A percentile compares a stretch with the other conserved stretches of the same genome.
These are phyloP conservation scores for Thymelicus acteon DNA, from an alignment of 2,888 invertebrate species.

Conservation along the genomic window DNA sequence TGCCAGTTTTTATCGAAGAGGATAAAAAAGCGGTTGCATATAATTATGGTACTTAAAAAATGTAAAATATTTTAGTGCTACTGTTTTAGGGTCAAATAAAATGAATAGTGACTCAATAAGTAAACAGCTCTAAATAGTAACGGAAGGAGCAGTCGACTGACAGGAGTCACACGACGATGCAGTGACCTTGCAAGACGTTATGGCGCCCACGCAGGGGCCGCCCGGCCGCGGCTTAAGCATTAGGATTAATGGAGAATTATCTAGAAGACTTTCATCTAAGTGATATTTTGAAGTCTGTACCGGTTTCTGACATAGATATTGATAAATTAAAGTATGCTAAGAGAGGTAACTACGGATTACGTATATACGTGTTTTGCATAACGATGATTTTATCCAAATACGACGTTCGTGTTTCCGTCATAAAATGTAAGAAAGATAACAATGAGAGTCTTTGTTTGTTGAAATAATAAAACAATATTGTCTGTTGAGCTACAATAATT, in stretches of 20 bases:
- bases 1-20: too few relatives aligned
- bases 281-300: background rate
- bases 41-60: too few relatives aligned
- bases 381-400: too few relatives aligned
- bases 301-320: background rate
- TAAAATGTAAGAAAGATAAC: too few relatives aligned
- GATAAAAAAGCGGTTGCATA: too few relatives aligned
- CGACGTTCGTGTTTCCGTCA: too few relatives aligned
- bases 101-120: background rate
- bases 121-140: conserved; percentile 1
- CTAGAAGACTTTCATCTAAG: background rate
- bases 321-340: too few relatives aligned
- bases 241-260: conserved; percentile 7
- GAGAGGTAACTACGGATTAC: too few relatives aligned
- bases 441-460: too few relatives aligned
- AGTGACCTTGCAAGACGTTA: conserved; percentile 36
- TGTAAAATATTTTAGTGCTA: background rate
- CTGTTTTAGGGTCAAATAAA: background rate
- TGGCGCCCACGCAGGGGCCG: conserved; percentile 39
- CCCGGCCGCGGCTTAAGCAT: background rate
- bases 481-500: too few relatives aligned
- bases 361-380: too few relatives aligned
- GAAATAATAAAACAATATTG: too few relatives aligned
- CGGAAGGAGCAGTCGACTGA: conserved; percentile 6
- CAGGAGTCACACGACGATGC: conserved; percentile 21